phyloP scores from a whole-genome alignment of 2,797 vertebrate species.

The Urosaurus nigricauda region DNA sequence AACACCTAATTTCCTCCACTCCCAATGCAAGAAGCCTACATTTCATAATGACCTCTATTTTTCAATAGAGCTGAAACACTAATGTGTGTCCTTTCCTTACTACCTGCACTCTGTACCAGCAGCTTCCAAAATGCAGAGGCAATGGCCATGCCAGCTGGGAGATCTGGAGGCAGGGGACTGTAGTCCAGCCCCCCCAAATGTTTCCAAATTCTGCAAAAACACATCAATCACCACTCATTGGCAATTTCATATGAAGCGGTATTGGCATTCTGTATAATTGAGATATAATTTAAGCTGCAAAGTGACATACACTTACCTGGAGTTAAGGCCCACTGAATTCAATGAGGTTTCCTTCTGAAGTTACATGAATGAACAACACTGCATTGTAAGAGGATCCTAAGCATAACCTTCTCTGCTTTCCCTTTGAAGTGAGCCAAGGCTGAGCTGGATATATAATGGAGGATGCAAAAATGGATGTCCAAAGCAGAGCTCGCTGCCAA shows the following conservation, averaged over 20 bases:
- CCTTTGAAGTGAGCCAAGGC: not conserved
- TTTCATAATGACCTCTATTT: conserved; percentile 26
- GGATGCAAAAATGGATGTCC: not conserved
- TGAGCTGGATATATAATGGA: not conserved
- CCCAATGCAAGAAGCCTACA: conserved; percentile 8
- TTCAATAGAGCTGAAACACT: conserved; percentile 11
- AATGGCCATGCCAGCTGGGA: too few relatives aligned
- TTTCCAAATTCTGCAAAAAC: too few relatives aligned
- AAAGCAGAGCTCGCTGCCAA: not conserved
- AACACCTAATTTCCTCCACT: conserved; percentile 3
- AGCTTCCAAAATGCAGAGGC: not conserved
- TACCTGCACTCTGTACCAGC: not conserved
- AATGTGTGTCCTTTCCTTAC: not conserved
- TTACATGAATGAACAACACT: not conserved
- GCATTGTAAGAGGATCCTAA: not conserved
- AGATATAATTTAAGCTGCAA: not conserved
- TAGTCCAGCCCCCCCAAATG: too few relatives aligned
- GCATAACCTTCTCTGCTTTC: not conserved
- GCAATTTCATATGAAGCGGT: not conserved
- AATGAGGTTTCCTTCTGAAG: not conserved
- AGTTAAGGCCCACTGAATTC: not conserved
- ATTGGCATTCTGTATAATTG: not conserved
- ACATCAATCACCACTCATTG: not conserved
- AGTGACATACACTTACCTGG: not conserved
- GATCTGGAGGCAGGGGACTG: too few relatives aligned